Conservation (phyloP, 2,797 vertebrate genomes). For the Smutsia temminckii region DNA sequence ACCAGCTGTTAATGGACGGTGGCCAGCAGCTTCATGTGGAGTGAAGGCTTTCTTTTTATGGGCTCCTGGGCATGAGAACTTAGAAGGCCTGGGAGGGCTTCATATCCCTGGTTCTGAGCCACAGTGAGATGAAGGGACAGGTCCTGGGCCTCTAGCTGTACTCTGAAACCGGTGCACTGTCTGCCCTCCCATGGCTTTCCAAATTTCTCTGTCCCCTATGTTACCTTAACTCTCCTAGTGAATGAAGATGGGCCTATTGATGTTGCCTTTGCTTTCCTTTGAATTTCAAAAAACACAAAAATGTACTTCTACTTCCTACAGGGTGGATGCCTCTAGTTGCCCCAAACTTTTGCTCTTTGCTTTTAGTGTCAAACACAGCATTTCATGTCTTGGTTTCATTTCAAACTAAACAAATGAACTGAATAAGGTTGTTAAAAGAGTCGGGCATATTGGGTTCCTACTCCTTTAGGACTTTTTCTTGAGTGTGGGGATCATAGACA, state of each 20-base stretch:
- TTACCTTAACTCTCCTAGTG: not conserved
- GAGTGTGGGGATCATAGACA: not conserved
- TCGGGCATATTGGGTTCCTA: not conserved
- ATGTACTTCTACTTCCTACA: not conserved
- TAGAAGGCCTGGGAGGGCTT: not conserved
- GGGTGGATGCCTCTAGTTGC: not conserved
- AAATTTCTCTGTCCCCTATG: not conserved
- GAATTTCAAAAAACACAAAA: not conserved
- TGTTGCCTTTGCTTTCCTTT: slow-evolving; percentile 19
- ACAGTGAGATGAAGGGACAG: not conserved
- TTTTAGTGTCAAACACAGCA: not conserved
- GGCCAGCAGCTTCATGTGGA: not conserved
- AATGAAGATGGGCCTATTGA: not conserved
- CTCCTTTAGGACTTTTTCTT: slow-evolving; percentile 15
- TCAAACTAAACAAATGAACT: slow-evolving; percentile 28
- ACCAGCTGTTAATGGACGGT: not conserved
- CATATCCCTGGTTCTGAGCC: not conserved
- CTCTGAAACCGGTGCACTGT: not conserved
- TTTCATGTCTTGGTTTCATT: slow-evolving; percentile 41
- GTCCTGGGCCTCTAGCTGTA: not conserved
- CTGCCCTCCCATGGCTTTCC: not conserved
- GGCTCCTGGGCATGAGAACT: not conserved
- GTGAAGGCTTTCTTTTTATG: not conserved
- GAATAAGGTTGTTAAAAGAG: not conserved
- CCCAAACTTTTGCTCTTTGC: not conserved